Evolutionary conservation across 2,888 invertebrate species (phyloP).

Genomic region (Odiellus spinosus): DNA sequence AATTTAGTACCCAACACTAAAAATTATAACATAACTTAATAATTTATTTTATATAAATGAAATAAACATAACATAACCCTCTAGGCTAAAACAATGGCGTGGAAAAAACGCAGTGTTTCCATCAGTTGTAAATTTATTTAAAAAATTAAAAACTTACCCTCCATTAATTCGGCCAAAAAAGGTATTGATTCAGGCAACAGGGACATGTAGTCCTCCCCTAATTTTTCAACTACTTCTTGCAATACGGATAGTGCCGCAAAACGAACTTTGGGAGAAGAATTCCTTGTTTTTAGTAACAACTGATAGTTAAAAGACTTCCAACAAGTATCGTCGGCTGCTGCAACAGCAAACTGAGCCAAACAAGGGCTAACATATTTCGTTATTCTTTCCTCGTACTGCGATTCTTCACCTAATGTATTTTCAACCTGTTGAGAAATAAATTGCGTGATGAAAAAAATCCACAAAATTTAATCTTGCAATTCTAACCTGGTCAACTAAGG

Average conservation of each 20-base stretch:
- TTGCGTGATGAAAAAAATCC: neutral
- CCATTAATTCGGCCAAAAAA: slow-evolving; percentile 78
- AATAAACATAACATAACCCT: too few species aligned
- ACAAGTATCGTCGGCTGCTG: slow-evolving; percentile 63
- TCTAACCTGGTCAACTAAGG: slow-evolving; percentile 62
- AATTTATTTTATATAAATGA: too few species aligned
- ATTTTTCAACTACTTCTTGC: slow-evolving; percentile 59
- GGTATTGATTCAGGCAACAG: slow-evolving; percentile 84
- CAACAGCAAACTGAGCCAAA: slow-evolving; percentile 63
- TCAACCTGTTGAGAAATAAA: slow-evolving; percentile 24
- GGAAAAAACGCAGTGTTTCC: too few species aligned
- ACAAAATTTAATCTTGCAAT: neutral
- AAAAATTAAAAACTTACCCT: slow-evolving; percentile 41
- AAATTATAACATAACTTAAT: too few species aligned
- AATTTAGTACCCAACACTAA: too few species aligned
- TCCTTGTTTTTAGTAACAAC: slow-evolving; percentile 68
- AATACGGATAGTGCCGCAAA: slow-evolving; percentile 52
- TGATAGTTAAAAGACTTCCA: slow-evolving; percentile 86
- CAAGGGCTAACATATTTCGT: slow-evolving; percentile 52
- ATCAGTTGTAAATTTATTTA: too few species aligned
- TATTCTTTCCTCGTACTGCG: slow-evolving; percentile 43
- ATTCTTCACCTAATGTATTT: slow-evolving; percentile 33
- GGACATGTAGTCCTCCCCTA: slow-evolving; percentile 75
- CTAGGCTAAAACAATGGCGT: too few species aligned
- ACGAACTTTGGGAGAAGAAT: slow-evolving; percentile 49